Evolutionary conservation across 1,140 invertebrate genomes (phyloP), one percentile per base, ranked within the genome.

Genomic region (Drosophila cardini): DNA sequence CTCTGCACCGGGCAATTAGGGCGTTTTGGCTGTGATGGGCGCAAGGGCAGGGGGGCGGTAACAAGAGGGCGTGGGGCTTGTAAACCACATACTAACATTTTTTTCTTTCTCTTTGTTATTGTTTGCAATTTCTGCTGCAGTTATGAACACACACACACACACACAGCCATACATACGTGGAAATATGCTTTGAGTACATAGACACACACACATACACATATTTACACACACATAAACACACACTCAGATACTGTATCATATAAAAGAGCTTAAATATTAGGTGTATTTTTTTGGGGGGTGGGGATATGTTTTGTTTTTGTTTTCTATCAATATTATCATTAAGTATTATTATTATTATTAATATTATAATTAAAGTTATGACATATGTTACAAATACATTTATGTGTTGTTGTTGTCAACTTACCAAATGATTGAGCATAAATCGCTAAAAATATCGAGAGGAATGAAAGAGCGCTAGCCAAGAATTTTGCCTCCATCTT

Each of bases 371-470:
- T 58, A 10, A 26, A 26, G 21, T 26, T 26, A 4, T 26, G 21
- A 26, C 46, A 10, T 50, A 42, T 62, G 45, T 21, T 50, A 50
- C 5, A 46, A 13, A 34, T 50, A 50, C 5, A 46, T 11, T 7
- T 46, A 46, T 0, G 45, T 52, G 43, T 84, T 65, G 21, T 63
- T 71, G 65, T 65, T 67, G 78, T 61, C 21, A 75, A 91, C 89
- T 91, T 62, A 91, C 89, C 89, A 89, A 77, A 57, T 89, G 87
- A 84, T 90, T 91, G 80, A 91, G 90, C 90, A 91, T 89, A 81
- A 91, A 91, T 84, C 86, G 90, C 90, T 91, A 91, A 91, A 91
- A 91, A 91, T 91, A 91, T 91, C 80, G 90, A 91, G 83, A 91
- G 90, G 90, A 91, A 91, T 91, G 90, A 91, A 91, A 91, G 72